Conservation (phyloP, 2,113 vertebrate species). For the Malurus melanocephalus region DNA sequence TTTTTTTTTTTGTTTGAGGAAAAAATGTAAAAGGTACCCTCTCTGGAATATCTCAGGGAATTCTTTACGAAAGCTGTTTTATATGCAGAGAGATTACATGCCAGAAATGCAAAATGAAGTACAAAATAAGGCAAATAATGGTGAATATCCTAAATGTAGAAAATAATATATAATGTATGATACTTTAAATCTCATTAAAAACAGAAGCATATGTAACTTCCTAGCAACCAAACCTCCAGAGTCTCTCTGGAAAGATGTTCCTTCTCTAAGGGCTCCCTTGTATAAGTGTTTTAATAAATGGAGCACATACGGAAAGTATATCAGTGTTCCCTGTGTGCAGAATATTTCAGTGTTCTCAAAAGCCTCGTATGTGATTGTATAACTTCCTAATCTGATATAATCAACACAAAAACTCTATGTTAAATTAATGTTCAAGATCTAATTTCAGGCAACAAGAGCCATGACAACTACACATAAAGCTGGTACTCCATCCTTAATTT, state of each 20-base stretch:
- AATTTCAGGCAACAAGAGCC: constrained; percentile 55
- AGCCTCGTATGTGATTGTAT: constrained; percentile 60
- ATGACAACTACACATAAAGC: background rate
- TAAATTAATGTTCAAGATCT: constrained; percentile 70
- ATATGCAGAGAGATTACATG: constrained; percentile 51
- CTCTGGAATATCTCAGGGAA: constrained; percentile 55
- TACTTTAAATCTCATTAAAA: constrained; percentile 79
- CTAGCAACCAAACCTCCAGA: constrained; percentile 76
- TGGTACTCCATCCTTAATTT: background rate
- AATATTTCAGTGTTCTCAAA: constrained; percentile 58
- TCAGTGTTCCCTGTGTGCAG: constrained; percentile 35
- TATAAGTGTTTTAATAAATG: constrained; percentile 65
- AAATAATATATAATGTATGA: constrained; percentile 76
- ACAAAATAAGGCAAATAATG: constrained; percentile 69
- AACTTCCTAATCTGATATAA: constrained; percentile 73
- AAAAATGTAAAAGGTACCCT: constrained; percentile 35
- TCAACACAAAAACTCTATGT: constrained; percentile 68
- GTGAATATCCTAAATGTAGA: constrained; percentile 64
- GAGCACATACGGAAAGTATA: constrained; percentile 66
- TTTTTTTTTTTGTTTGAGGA: constrained; percentile 2
- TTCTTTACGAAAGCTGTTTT: constrained; percentile 57
- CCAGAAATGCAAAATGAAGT: constrained; percentile 66
- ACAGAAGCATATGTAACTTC: constrained; percentile 74
- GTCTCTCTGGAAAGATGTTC: constrained; percentile 67
- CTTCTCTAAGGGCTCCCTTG: constrained; percentile 56